Evolutionary conservation across 2,113 vertebrate species (phyloP), one percentile per base, ranked within the genome.

Genomic region (Cichladusa arquata): DNA sequence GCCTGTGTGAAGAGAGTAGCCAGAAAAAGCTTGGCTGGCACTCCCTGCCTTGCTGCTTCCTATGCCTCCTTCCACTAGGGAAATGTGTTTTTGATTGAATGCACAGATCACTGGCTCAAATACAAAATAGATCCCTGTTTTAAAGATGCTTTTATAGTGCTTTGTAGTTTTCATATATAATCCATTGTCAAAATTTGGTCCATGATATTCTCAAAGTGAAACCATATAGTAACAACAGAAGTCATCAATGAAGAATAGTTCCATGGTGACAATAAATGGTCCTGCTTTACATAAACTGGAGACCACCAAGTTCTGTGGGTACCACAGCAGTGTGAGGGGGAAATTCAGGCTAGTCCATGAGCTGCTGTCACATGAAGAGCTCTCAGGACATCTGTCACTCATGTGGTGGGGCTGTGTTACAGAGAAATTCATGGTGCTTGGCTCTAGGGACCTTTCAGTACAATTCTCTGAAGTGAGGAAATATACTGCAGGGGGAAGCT

Each of bases 251-350:
- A 8, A 5, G 15, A 10, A 44, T 7, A 18, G 3, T 61, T 66
- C n/a, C 11, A 0, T 11, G 23, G 60, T 53, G n/a, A 16, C 60
- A n/a, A 22, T 45, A 29, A 65, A 33, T 29, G 26, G 7, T 33
- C 24, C 33, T 82, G 22, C 50, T 61, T 19, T 33, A 1, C 1
- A 1, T 14, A 26, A 76, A 7, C 23, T 36, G 64, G 8, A 38
- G 28, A 8, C 5, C 36, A 5, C 19, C 12, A 8, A 16, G 42
- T 34, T 58, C 7, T 31, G 16, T 61, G 58, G 20, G n/a, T 58
- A 8, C 56, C 60, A 6, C 5, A 7, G 19, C 20, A 47, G 1
- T 0, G 2, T 20, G 62, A 51, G 33, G 44, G 38, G 0, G 3
- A 45, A 38, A 8, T 71, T 51, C 4, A 19, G 31, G 22, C 47